phyloP scores from a whole-genome alignment of 2,797 vertebrate genomes.

The Prionace glauca region DNA sequence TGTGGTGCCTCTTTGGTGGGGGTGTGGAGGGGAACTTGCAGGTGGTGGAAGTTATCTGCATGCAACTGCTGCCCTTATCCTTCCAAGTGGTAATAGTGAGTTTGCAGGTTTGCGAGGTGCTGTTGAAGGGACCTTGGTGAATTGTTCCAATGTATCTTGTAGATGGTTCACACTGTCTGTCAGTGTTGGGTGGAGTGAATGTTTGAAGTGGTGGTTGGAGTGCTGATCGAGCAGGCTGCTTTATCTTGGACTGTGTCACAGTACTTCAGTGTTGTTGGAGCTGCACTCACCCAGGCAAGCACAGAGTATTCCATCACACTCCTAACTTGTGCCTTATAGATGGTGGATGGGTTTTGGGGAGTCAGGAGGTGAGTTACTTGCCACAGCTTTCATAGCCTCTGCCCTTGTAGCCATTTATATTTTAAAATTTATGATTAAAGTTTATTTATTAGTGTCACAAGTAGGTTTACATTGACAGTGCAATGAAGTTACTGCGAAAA shows the following conservation, averaged over 20 bases:
- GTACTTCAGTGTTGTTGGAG: neutral
- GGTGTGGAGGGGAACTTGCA: neutral
- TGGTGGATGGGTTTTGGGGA: neutral
- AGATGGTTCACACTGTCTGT: neutral
- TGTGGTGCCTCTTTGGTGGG: neutral
- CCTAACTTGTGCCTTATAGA: neutral
- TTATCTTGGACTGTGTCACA: neutral
- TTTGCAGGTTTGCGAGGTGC: neutral
- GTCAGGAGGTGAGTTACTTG: too few species aligned
- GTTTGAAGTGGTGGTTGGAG: neutral
- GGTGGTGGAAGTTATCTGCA: neutral
- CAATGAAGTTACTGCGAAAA: too few species aligned
- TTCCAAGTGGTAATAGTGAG: neutral
- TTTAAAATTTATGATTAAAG: too few species aligned
- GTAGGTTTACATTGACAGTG: too few species aligned
- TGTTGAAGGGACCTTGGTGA: neutral
- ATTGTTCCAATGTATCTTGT: neutral
- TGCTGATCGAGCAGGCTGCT: neutral
- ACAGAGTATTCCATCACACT: neutral
- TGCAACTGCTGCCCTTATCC: neutral
- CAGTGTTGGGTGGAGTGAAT: neutral
- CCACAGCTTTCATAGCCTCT: too few species aligned
- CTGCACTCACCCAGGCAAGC: neutral
- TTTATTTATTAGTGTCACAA: too few species aligned
- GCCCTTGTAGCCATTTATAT: too few species aligned